These are phyloP conservation scores for Crotalus horridus DNA, from an alignment of 2,113 vertebrate species.

Conservation along the genomic window DNA sequence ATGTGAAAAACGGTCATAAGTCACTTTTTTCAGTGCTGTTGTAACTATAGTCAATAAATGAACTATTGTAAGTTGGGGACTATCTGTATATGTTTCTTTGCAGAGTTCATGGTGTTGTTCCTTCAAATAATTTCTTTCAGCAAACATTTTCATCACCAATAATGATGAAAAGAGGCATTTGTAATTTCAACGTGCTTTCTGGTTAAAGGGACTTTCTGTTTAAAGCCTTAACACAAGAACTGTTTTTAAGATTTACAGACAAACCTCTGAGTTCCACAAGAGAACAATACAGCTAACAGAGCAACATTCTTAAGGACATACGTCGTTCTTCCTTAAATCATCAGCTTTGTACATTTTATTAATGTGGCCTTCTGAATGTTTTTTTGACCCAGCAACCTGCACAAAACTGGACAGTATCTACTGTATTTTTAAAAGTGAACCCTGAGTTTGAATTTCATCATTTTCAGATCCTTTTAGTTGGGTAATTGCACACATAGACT, in stretches of 20 bases:
- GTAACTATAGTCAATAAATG: background rate
- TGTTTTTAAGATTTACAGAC: background rate
- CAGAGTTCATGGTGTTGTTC: background rate
- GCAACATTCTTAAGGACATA: background rate
- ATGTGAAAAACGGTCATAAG: background rate
- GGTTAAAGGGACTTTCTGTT: background rate
- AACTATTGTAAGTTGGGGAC: background rate
- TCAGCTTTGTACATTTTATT: background rate
- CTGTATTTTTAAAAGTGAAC: conserved; percentile 37
- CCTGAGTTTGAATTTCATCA: conserved; percentile 59
- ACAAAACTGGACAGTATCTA: conserved; percentile 33
- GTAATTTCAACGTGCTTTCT: background rate
- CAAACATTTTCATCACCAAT: background rate
- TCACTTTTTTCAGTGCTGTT: background rate
- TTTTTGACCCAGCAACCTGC: background rate
- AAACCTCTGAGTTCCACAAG: background rate
- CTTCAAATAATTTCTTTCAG: background rate
- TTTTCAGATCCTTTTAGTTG: conserved; percentile 65
- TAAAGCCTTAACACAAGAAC: background rate
- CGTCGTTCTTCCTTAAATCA: background rate
- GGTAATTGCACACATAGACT: conserved; percentile 81
- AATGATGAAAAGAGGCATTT: background rate
- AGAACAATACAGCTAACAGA: background rate
- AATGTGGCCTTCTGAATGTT: background rate
- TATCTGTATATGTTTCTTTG: background rate